Percentiles rank a stretch among this genome's conserved stretches.
These are phyloP conservation scores for Drosophila ficusphila DNA, from an alignment of 1,140 invertebrate species.

Conservation along the genomic window DNA sequence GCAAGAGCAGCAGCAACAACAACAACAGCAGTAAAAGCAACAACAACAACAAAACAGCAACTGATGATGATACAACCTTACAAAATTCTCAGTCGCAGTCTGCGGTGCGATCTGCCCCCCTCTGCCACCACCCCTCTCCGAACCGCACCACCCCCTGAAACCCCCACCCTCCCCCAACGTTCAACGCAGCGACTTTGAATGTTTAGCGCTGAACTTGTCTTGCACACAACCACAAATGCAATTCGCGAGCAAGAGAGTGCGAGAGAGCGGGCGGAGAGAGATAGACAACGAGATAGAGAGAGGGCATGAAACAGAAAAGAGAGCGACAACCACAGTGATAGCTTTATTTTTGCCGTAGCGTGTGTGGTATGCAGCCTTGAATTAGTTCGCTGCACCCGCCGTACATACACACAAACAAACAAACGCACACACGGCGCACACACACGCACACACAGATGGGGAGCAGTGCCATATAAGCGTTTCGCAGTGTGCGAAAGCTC, in stretches of 20 bases:
- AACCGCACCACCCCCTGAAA: background rate
- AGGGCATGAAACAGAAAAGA: slow-evolving; percentile 8
- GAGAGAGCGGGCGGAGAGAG: slow-evolving; percentile 12
- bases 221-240: slow-evolving; percentile 52
- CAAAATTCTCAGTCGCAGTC: slow-evolving; percentile 74
- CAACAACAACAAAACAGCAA: slow-evolving; percentile 15
- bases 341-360: slow-evolving; percentile 75
- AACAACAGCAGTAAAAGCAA: slow-evolving; percentile 1
- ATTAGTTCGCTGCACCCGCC: slow-evolving; percentile 84
- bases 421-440: slow-evolving; percentile 21
- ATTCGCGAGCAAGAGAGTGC: background rate
- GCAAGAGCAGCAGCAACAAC: slow-evolving; percentile 34
- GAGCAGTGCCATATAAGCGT: slow-evolving; percentile 28
- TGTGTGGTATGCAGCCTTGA: slow-evolving; percentile 84
- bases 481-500: slow-evolving; percentile 70
- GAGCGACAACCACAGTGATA: slow-evolving; percentile 63
- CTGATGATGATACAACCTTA: slow-evolving; percentile 77
- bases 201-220: slow-evolving; percentile 82
- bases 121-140: background rate
- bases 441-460: slow-evolving; percentile 16
- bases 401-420: slow-evolving; percentile 51
- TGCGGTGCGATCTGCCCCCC: slow-evolving; percentile 24
- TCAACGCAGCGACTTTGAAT: slow-evolving; percentile 72
- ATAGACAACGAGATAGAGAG: slow-evolving; percentile 4
- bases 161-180: too few species aligned